Conservation (phyloP, 2,797 vertebrate species). For the Coendou prehensilis region DNA sequence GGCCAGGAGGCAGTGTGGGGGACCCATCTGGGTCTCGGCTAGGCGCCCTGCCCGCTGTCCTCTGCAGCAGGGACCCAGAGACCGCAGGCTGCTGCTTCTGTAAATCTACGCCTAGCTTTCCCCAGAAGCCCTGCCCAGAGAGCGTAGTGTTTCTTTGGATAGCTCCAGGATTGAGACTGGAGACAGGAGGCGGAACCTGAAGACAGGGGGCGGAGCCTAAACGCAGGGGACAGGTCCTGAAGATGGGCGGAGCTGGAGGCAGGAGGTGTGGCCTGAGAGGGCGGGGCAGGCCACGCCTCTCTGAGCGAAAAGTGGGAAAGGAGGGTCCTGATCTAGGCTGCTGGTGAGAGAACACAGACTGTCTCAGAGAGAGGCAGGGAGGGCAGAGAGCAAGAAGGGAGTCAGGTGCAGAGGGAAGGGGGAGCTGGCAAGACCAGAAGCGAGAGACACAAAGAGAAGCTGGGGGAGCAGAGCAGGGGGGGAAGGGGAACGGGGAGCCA, state of each 20-base stretch:
- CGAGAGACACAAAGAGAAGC: too few relatives aligned
- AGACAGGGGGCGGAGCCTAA: not conserved
- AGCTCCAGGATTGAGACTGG: constrained; percentile 46
- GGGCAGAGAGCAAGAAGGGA: not conserved
- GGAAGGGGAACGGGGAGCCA: not conserved
- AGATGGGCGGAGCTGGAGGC: not conserved
- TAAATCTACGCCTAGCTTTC: not conserved
- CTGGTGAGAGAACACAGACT: constrained; percentile 70
- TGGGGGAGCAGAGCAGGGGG: not conserved
- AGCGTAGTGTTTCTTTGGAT: constrained; percentile 81
- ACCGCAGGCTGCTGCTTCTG: not conserved
- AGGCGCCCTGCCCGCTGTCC: not conserved
- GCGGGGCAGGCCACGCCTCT: not conserved
- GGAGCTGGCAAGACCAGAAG: not conserved
- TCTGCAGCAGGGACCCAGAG: not conserved
- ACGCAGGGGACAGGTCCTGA: not conserved
- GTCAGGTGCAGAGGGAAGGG: not conserved
- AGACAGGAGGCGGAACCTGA: not conserved
- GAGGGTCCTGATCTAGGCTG: constrained; percentile 44
- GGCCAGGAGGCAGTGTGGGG: not conserved
- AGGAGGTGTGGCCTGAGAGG: not conserved
- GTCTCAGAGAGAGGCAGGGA: not conserved
- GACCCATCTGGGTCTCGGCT: not conserved
- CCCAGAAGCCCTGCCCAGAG: constrained; percentile 33
- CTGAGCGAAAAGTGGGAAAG: not conserved